These are phyloP conservation scores for Spisula solida DNA, from an alignment of 2,888 invertebrate species.

Conservation along the genomic window DNA sequence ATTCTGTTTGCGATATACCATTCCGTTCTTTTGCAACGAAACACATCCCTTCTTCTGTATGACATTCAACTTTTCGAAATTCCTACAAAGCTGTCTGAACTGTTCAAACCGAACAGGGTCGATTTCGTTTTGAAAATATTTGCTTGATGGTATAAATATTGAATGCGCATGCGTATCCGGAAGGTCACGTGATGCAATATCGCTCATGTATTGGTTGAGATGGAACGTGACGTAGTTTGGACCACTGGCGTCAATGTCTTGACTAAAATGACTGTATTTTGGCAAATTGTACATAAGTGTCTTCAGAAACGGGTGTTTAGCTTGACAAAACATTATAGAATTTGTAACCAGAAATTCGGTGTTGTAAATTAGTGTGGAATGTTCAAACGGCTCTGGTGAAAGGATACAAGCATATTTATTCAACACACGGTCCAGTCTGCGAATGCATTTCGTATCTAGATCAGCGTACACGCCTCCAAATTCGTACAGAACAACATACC, in stretches of 20 bases:
- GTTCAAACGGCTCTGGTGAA: conserved; percentile 82
- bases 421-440: conserved; percentile 76
- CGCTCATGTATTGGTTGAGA: conserved; percentile 32
- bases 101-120: conserved; percentile 77
- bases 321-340: conserved; percentile 80
- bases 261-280: conserved; percentile 77
- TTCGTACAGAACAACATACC: conserved; percentile 83
- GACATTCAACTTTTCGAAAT: conserved; percentile 66
- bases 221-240: conserved; percentile 80
- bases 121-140: conserved; percentile 81
- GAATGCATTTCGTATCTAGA: conserved; percentile 83
- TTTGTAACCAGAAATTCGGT: conserved; percentile 80
- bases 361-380: conserved; percentile 79
- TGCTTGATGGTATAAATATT: conserved; percentile 78
- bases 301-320: conserved; percentile 81
- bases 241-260: conserved; percentile 81
- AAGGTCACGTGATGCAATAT: not conserved
- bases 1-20: conserved; percentile 61
- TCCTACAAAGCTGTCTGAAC: conserved; percentile 74
- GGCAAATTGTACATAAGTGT: conserved; percentile 77
- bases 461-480: conserved; percentile 86
- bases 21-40: conserved; percentile 73
- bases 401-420: conserved; percentile 79
- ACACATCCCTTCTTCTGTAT: conserved; percentile 77
- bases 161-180: conserved; percentile 62